Base-by-base conservation (phyloP, 2,113 vertebrate species). In the Calidris pugnax region DNA sequence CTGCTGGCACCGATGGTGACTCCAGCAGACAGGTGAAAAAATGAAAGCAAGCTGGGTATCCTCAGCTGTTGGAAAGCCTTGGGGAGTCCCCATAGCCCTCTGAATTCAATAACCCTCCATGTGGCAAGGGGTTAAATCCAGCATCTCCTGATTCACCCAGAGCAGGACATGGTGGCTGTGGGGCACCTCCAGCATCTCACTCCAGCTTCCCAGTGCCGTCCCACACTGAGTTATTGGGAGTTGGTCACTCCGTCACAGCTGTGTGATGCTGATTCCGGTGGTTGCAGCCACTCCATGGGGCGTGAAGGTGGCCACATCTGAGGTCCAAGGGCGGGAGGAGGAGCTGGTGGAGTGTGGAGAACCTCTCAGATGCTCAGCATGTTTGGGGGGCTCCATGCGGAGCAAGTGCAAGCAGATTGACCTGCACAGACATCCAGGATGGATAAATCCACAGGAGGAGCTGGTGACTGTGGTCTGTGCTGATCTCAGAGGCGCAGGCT, bases 181-280 rank as follows among this genome's bases (percentile, higher is more conserved):
- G 47, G 22, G 26, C 28, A 57, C 23, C 17, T 57, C 26, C 53
- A 78, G 47, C 47, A 27, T 14, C 26, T 63, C n/a, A 19, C 47
- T 67, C 10, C 63, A 73, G 45, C 6, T 22, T 8, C 32, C 27
- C 20, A n/a, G 56, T 8, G 6, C 35, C 7, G 2, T 23, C 62
- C 12, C 8, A 26, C 2, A 4, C 41, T 1, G 0, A 10, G 55
- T 47, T 41, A 28, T 1, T 2, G 68, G 53, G n/a, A 55, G 7
- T 2, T 66, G 77, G 20, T 16, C 0, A 1, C 28, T 2, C 11
- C 1, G 1, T 26, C 2, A 1, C 14, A 43, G 33, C 22, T 1
- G 0, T 18, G 62, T 33, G 77, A 37, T 26, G 47, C 41, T 41
- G 45, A 21, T 72, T 32, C 23, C 84, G 82, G 14, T 0, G 1